phyloP scores from a whole-genome alignment of 2,113 vertebrate species.

The Motacilla tschutschensis region DNA sequence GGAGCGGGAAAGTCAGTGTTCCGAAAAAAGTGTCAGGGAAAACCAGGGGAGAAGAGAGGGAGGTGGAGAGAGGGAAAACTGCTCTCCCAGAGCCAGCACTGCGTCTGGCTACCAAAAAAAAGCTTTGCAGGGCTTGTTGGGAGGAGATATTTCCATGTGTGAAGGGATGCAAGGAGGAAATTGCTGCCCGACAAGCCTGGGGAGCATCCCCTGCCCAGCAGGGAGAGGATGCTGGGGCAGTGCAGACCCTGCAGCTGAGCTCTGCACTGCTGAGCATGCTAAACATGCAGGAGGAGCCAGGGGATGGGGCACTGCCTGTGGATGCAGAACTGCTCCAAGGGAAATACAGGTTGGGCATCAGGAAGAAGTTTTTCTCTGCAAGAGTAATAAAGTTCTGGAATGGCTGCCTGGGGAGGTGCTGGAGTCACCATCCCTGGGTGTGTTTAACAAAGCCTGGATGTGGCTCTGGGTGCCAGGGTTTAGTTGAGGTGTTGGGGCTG shows the following conservation, averaged over 20 bases:
- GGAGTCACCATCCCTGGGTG: not conserved
- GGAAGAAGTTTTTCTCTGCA: not conserved
- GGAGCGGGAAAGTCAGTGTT: conserved; percentile 62
- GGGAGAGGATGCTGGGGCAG: conserved; percentile 28
- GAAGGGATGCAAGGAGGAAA: not conserved
- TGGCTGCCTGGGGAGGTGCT: not conserved
- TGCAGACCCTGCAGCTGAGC: conserved; percentile 29
- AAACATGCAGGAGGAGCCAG: conserved; percentile 23
- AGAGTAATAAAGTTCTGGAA: not conserved
- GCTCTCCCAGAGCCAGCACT: not conserved
- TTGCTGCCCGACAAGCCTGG: not conserved
- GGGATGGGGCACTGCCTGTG: not conserved
- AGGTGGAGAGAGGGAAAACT: not conserved
- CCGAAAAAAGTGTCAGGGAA: conserved; percentile 52
- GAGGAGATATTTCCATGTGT: not conserved
- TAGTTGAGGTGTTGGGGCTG: not conserved
- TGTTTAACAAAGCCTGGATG: not conserved
- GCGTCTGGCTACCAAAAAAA: not conserved
- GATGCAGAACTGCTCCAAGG: not conserved
- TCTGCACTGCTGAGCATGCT: conserved; percentile 11
- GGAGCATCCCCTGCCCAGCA: not conserved
- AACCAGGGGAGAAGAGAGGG: not conserved
- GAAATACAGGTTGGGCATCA: accelerated
- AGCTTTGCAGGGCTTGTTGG: not conserved
- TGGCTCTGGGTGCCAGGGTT: not conserved